Evolutionary conservation across 1,140 invertebrate genomes (phyloP).

Genomic region (Brachionus angularis): DNA sequence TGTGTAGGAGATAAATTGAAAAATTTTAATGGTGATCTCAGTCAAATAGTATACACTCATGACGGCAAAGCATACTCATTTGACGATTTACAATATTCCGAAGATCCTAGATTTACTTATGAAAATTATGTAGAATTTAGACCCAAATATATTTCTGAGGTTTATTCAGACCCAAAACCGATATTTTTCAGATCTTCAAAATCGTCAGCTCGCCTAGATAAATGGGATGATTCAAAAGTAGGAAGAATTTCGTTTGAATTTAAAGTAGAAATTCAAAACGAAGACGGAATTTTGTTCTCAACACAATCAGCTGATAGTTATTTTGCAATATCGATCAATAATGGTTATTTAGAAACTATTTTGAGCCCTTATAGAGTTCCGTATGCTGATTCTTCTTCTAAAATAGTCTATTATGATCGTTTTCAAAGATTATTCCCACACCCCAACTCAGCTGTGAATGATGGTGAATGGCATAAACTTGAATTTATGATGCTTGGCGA

Average conservation of each 20-base stretch:
- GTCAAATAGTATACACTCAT: conserved; percentile 33
- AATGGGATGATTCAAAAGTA: conserved; percentile 38
- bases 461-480: conserved; percentile 29
- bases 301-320: conserved; percentile 2
- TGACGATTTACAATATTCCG: conserved; percentile 36
- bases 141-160: background rate
- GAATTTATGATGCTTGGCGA: conserved; percentile 27
- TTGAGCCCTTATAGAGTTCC: conserved; percentile 34
- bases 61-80: conserved; percentile 1
- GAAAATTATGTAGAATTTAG: conserved; percentile 38
- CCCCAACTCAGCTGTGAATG: background rate
- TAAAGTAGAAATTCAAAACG: background rate
- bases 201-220: background rate
- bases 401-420: conserved; percentile 15
- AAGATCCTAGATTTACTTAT: conserved; percentile 37
- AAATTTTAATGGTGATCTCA: conserved; percentile 11
- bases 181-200: conserved; percentile 26
- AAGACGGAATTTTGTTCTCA: conserved; percentile 15
- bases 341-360: conserved; percentile 23
- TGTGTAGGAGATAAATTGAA: background rate
- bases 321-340: background rate
- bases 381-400: background rate
- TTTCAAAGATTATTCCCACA: conserved; percentile 24
- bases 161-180: conserved; percentile 38
- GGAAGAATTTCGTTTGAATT: conserved; percentile 38